These are phyloP conservation scores for Halocynthia aurantium DNA, from an alignment of 23 tunicate species.

Conservation along the genomic window DNA sequence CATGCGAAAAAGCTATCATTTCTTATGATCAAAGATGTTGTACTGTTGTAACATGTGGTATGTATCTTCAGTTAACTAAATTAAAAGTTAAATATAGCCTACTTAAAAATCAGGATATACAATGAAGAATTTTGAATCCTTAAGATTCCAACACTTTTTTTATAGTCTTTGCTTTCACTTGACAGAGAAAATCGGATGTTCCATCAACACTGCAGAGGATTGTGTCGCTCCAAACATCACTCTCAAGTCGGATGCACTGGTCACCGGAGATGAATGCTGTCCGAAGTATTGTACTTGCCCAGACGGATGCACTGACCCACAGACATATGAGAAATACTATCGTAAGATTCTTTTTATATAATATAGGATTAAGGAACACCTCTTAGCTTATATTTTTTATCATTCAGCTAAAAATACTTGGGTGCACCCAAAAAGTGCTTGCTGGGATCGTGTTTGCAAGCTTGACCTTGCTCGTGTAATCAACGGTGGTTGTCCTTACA, in stretches of 20 bases:
- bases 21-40: conserved; percentile 2
- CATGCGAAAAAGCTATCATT: background rate
- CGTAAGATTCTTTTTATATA: conserved; percentile 10
- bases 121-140: too few relatives aligned
- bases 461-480: conserved; percentile 22
- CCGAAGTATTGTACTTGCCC: conserved; percentile 49
- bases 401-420: conserved; percentile 3
- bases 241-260: conserved; percentile 39
- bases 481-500: conserved; percentile 52
- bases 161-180: too few relatives aligned
- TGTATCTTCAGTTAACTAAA: background rate
- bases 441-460: conserved; percentile 35
- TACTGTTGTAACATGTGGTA: conserved; percentile 3
- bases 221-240: conserved; percentile 37
- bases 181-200: conserved; percentile 35
- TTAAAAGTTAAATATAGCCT: too few relatives aligned
- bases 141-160: too few relatives aligned
- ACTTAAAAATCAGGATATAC: too few relatives aligned
- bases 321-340: conserved; percentile 24
- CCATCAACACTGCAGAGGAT: conserved; percentile 28
- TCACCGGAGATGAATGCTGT: conserved; percentile 51
- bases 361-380: background rate
- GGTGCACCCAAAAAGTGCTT: conserved; percentile 30
- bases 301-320: conserved; percentile 18
- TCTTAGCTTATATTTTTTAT: background rate